A percentile compares a stretch with the other conserved stretches of the same genome.
These are phyloP conservation scores for Hirudinaria manillensis DNA, from an alignment of 2,888 invertebrate species.

Conservation along the genomic window DNA sequence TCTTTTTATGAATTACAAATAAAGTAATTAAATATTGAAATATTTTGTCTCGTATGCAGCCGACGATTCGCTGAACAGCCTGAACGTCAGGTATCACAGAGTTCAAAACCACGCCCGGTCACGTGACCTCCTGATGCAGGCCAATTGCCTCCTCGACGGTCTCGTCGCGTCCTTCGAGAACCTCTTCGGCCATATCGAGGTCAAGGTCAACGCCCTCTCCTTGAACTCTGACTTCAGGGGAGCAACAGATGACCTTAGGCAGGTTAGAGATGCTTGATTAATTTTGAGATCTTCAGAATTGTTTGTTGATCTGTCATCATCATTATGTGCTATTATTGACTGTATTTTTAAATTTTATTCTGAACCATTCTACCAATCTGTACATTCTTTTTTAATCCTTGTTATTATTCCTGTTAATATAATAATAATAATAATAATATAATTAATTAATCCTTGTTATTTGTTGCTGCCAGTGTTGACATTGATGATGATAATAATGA, in stretches of 20 bases:
- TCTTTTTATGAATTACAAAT: too few relatives aligned
- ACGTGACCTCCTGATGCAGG: neutral
- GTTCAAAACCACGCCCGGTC: conserved; percentile 5
- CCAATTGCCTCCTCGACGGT: neutral
- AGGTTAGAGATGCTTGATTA: neutral
- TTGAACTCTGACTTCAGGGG: conserved; percentile 7
- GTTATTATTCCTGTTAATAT: too few relatives aligned
- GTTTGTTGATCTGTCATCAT: too few relatives aligned
- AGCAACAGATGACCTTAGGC: neutral
- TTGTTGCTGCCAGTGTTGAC: too few relatives aligned
- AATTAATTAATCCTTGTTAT: too few relatives aligned
- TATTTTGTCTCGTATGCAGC: neutral
- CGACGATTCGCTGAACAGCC: neutral
- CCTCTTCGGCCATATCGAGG: conserved; percentile 2
- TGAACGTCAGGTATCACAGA: conserved; percentile 9
- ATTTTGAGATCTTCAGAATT: too few relatives aligned
- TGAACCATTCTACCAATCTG: too few relatives aligned
- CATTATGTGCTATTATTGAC: too few relatives aligned
- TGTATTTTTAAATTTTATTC: too few relatives aligned
- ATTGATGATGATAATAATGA: too few relatives aligned
- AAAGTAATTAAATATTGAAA: neutral
- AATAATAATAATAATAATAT: too few relatives aligned
- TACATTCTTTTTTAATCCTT: too few relatives aligned
- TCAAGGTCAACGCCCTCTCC: neutral
- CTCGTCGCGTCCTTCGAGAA: conserved; percentile 10